Conservation (phyloP, 2,113 vertebrate genomes). For the Megatriorchis doriae region DNA sequence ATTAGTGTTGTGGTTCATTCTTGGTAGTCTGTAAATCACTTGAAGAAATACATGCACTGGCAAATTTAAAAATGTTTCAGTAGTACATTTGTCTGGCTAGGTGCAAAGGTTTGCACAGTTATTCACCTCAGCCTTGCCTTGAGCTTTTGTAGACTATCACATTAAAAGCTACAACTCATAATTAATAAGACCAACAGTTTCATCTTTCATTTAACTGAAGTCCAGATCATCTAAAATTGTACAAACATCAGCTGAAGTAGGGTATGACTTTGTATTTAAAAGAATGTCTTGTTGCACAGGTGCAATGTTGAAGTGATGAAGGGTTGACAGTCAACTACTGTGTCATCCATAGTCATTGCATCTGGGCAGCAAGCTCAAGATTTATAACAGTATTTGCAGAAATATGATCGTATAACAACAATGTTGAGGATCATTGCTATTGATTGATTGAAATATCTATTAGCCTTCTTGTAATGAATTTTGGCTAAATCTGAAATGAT, state of each 20-base stretch:
- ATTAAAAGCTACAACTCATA: not conserved
- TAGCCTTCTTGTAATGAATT: not conserved
- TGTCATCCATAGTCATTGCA: not conserved
- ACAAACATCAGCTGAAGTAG: not conserved
- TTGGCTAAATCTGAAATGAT: not conserved
- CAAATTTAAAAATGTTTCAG: not conserved
- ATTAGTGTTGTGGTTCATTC: not conserved
- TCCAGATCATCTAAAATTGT: not conserved
- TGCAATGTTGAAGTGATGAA: not conserved
- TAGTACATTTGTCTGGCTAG: not conserved
- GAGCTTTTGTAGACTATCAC: not conserved
- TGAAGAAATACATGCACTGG: not conserved
- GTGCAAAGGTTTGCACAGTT: not conserved
- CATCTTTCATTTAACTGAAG: not conserved
- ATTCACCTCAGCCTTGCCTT: not conserved
- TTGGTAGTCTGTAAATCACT: not conserved
- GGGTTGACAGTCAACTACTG: not conserved
- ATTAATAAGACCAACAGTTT: not conserved
- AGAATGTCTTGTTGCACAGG: not conserved
- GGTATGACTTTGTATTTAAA: not conserved
- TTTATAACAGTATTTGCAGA: not conserved
- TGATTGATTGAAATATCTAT: not conserved
- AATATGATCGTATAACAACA: not conserved
- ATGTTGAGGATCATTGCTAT: not conserved
- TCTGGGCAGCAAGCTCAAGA: not conserved